Base-by-base conservation (phyloP, 1,140 invertebrate genomes). In the Vollenhovia emeryi region DNA sequence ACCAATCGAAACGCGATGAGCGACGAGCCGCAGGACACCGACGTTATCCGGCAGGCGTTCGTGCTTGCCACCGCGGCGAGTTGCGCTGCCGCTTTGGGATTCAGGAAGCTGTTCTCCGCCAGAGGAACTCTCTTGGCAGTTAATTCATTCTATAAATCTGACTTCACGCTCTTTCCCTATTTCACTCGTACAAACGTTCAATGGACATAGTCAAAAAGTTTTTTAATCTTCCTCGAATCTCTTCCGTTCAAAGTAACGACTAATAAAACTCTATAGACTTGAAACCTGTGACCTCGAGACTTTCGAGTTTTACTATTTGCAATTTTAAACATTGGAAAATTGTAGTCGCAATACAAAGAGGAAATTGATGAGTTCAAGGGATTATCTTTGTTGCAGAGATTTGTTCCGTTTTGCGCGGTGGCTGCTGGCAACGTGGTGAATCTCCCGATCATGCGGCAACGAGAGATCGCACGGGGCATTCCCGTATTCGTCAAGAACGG, bases 401-500 rank as follows among this genome's bases (percentile, higher is more conserved):
- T 68, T n/a, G 96, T 96, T 52, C 96, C 96, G n/a, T 96, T 97
- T 92, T 95, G 93, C 40, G 96, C 96, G 21, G 95, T 97, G 15
- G 95, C 95, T 24, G 95, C 95, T 40, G 96, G 96, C 18, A 96
- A 97, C 87, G 95, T 94, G 87, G 95, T 96, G 15, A 97, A 97
- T 91, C 96, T 97, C 86, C 96, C 96, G 7, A 88, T 97, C 59
- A 96, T 97, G 96, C 90, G 96, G 43, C 92, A 93, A 84, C 96
- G 95, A 91, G 97, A 95, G 92, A 93, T 96, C 24, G 52, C 92
- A 45, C 91, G 94, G 24, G 96, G 96, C 36, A 94, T 96, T 50
- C 84, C 89, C 2, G 11, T 90, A 43, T 86, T 75, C 5, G 0
- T n/a, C 0, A 50, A 52, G 48, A 40, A 83, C 15, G 13, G 50